Conservation (phyloP, 2,113 vertebrate species). For the Nicator chloris region DNA sequence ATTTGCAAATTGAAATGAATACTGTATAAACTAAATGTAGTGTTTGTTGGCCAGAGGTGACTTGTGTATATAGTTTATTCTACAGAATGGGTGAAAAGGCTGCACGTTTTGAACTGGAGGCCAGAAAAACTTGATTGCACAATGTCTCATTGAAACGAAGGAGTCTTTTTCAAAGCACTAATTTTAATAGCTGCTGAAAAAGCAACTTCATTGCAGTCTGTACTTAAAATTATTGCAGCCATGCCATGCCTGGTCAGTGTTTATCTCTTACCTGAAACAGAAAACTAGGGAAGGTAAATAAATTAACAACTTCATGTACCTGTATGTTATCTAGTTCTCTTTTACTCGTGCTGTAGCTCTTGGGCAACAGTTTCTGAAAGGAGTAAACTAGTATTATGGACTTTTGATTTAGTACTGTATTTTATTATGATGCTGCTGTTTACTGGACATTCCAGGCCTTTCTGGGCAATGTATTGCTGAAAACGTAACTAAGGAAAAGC, state of each 20-base stretch:
- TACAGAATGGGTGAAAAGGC: background rate
- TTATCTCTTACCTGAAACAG: background rate
- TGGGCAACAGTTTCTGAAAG: background rate
- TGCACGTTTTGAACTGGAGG: background rate
- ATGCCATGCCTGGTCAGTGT: background rate
- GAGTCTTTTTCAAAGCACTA: background rate
- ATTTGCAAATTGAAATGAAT: background rate
- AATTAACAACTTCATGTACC: background rate
- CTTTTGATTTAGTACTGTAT: background rate
- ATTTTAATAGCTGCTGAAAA: background rate
- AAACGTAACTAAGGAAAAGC: background rate
- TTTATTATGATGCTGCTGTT: background rate
- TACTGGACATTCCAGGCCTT: background rate
- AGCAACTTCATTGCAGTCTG: background rate
- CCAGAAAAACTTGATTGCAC: background rate
- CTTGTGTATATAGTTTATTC: background rate
- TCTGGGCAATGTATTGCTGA: background rate
- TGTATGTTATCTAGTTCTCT: background rate
- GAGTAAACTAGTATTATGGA: background rate
- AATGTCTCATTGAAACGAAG: background rate
- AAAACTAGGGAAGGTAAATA: background rate
- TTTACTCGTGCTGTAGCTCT: background rate
- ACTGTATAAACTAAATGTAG: background rate
- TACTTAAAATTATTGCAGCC: background rate
- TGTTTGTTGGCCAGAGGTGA: background rate